Evolutionary conservation across 2,888 invertebrate genomes (phyloP), one percentile per base, ranked within the genome.

Genomic region (Seira sanloemensis): DNA sequence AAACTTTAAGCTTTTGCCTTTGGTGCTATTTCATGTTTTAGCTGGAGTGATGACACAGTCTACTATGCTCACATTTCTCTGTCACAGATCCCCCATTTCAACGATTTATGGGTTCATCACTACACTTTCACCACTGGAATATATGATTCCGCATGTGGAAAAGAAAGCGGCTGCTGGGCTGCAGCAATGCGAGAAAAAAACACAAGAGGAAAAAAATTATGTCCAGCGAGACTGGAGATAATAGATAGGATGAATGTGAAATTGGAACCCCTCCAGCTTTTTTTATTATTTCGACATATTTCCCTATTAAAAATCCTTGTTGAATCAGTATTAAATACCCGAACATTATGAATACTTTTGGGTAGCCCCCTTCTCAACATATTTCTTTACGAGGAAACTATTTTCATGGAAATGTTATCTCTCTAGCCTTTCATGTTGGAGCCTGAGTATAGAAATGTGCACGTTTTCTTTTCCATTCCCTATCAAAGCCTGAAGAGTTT

Each of bases 241-340:
- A 37, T 37, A 37, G 58, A 18, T n/a, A 50, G 54, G 67, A 66
- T 66, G 79, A 7, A 54, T 67, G 67, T 7, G 26, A 79, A 79
- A 79, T 73, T 79, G 73, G 79, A 73, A 73, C 23, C 72, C 79
- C 79, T 73, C 73, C 79, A 73, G 73, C 26, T 69, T 37, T 73
- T 79, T 67, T 62, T n/a, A 73, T 73, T 67, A 78, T 73, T 79
- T 73, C 5, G 27, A 50, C 79, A 67, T 71, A 66, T n/a, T 79
- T 79, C 62, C n/a, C 79, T 27, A 79, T 67, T 73, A 69, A 73
- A 73, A 72, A 27, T 62, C 65, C 18, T 65, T 26, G 58, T 26
- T 7, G 37, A 37, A 37, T 12, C 37, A 37, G 37, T 37, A 37
- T 37, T 37, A 37, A 37, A 37, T 37, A 37, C 37, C 12, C 12